phyloP scores from a whole-genome alignment of 2,113 vertebrate species.

The Furnarius figulus region DNA sequence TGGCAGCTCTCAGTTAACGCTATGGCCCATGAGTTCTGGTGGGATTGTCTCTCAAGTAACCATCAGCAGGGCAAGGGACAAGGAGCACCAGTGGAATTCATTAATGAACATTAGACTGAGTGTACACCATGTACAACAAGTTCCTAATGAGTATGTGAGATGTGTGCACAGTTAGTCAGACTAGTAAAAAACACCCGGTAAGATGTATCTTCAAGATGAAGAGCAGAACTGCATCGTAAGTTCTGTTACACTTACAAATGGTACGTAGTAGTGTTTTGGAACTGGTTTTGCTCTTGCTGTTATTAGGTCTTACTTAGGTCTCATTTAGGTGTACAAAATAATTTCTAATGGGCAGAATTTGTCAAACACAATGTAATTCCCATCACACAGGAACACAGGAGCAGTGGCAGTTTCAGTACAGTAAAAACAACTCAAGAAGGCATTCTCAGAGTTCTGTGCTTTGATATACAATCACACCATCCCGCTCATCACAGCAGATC shows the following conservation, averaged over 20 bases:
- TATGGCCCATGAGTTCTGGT: fast-evolving
- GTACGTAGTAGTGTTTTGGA: neutral
- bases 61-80: neutral
- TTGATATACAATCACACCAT: fast-evolving
- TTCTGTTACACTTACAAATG: neutral
- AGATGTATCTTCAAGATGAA: neutral
- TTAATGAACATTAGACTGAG: neutral
- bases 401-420: neutral
- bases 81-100: neutral
- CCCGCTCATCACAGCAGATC: neutral
- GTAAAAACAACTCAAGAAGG: neutral
- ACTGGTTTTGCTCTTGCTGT: neutral
- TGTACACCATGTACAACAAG: fast-evolving
- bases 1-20: neutral
- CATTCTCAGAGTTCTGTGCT: neutral
- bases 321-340: neutral
- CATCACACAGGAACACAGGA: neutral
- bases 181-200: neutral
- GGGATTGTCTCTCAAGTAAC: neutral
- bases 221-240: neutral
- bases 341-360: neutral
- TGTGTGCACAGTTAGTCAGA: neutral
- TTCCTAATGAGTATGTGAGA: neutral
- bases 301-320: neutral
- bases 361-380: neutral